Conservation (phyloP, 35 echinoderm and acorn worm species). For the Anneissia japonica region DNA sequence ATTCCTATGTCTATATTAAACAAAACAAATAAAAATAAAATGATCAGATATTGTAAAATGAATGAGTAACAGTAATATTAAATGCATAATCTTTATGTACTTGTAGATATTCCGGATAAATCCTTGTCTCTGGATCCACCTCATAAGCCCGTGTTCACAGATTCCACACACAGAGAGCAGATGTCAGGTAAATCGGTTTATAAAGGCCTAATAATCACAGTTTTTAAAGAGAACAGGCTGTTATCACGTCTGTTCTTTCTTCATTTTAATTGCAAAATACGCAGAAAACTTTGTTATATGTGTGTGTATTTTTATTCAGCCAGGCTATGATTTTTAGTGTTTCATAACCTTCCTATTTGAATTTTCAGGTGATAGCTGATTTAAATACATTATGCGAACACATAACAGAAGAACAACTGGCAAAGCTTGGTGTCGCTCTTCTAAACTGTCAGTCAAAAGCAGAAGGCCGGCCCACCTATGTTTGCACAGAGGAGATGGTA, state of each 20-base stretch:
- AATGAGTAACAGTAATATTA: no score
- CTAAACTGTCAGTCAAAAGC: constrained; percentile 92
- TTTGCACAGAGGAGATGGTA: constrained; percentile 88
- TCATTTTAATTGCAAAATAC: background rate
- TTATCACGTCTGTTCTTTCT: background rate
- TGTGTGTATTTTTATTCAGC: background rate
- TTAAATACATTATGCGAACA: constrained; percentile 74
- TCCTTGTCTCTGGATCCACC: no score
- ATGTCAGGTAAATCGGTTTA: background rate
- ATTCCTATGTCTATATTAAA: no score
- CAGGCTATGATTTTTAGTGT: background rate
- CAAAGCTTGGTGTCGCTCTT: constrained; percentile 75
- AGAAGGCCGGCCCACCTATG: constrained; percentile 73
- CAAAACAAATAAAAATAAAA: no score
- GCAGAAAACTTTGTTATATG: background rate
- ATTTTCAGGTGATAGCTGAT: constrained; percentile 63
- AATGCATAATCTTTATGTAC: no score
- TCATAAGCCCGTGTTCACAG: no score
- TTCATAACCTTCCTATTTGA: background rate
- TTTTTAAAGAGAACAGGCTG: background rate
- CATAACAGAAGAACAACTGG: constrained; percentile 82
- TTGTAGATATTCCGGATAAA: no score
- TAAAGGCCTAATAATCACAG: background rate
- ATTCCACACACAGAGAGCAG: no score
- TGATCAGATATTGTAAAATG: no score